These are phyloP conservation scores for Scomber japonicus DNA, from an alignment of 2,113 vertebrate species.

Conservation along the genomic window DNA sequence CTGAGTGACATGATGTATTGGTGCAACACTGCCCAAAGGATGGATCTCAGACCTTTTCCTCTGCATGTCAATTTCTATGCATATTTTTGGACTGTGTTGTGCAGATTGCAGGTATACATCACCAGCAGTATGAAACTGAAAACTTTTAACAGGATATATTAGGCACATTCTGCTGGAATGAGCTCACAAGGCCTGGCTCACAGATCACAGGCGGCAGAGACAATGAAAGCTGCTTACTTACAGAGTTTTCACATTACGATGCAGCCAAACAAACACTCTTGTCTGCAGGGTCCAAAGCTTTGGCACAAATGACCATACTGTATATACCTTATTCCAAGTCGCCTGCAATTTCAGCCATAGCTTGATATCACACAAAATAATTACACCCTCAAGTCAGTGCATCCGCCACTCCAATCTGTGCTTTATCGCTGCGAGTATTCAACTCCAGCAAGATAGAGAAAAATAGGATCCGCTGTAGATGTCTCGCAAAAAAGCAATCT, in stretches of 20 bases:
- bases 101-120: conserved; percentile 44
- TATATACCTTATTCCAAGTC: conserved; percentile 67
- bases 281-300: conserved; percentile 56
- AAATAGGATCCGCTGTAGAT: conserved; percentile 61
- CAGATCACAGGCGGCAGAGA: conserved; percentile 56
- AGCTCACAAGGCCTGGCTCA: conserved; percentile 14
- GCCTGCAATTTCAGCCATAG: conserved; percentile 73
- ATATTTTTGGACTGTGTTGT: conserved; percentile 43
- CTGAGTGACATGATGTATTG: conserved; percentile 69
- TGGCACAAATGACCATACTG: conserved; percentile 58
- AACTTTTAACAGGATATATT: conserved; percentile 55
- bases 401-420: conserved; percentile 70
- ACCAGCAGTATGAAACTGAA: conserved; percentile 49
- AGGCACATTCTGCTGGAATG: conserved; percentile 35
- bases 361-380: conserved; percentile 80
- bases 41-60: conserved; percentile 58
- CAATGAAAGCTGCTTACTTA: conserved; percentile 42
- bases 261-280: conserved; percentile 62
- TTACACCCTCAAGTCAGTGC: conserved; percentile 82
- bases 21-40: conserved; percentile 51
- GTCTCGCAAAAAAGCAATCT: conserved; percentile 58
- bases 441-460: conserved; percentile 61
- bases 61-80: conserved; percentile 54
- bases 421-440: conserved; percentile 70
- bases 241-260: conserved; percentile 38